phyloP scores from a whole-genome alignment of 2,113 vertebrate species.

The Aptenodytes forsteri region DNA sequence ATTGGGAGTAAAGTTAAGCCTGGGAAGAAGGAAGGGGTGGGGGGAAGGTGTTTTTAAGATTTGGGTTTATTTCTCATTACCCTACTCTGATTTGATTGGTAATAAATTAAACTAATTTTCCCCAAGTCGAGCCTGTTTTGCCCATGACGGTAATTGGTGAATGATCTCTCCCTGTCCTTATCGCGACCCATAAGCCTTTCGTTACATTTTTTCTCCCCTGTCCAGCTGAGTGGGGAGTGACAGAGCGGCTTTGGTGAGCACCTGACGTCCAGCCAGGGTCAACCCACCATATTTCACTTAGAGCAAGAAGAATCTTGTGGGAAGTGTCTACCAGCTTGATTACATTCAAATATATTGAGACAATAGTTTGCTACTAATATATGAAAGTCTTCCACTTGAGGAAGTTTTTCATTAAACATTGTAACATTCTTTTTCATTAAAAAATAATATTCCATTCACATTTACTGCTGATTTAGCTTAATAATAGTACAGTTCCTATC shows the following conservation, averaged over 20 bases:
- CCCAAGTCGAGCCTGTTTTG: background rate
- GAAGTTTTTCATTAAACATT: background rate
- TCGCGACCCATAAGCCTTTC: background rate
- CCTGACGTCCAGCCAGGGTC: background rate
- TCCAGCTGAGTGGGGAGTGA: background rate
- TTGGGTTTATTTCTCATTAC: background rate
- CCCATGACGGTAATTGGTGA: background rate
- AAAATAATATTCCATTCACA: background rate
- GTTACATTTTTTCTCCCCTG: background rate
- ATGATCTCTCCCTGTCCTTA: background rate
- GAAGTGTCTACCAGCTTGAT: background rate
- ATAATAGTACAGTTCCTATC: background rate
- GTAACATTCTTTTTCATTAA: background rate
- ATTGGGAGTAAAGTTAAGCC: background rate
- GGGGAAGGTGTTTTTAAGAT: background rate
- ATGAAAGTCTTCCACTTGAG: background rate
- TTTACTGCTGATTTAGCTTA: background rate
- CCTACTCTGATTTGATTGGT: background rate
- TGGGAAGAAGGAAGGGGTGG: background rate
- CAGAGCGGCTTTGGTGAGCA: background rate
- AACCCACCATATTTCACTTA: background rate
- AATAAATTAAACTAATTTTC: background rate
- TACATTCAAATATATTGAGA: background rate
- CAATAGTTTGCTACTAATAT: background rate
- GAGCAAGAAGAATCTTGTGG: background rate